A percentile compares a stretch with the other conserved stretches of the same genome.
phyloP scores from a whole-genome alignment of 2,888 invertebrate genomes.

The Artemia sp. region DNA sequence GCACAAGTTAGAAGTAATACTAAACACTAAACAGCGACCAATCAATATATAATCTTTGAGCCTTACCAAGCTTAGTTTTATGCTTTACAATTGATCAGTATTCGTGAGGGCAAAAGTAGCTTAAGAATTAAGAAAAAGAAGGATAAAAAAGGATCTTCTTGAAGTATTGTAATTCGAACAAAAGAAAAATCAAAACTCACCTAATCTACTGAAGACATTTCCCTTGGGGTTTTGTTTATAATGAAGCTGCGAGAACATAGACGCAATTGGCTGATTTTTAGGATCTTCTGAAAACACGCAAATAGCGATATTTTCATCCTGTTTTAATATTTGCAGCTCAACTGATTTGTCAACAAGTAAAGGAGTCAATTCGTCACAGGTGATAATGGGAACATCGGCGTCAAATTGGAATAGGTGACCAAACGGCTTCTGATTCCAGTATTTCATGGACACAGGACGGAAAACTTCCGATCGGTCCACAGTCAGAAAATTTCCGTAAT shows the following conservation, averaged over 20 bases:
- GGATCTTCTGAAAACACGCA: background rate
- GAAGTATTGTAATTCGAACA: too few relatives aligned
- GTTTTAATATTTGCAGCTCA: background rate
- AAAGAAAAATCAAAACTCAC: background rate
- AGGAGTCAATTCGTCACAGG: constrained; percentile 9
- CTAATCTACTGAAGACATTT: background rate
- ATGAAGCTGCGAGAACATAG: background rate
- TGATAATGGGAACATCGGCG: background rate
- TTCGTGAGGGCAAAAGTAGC: too few relatives aligned
- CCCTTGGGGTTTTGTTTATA: constrained; percentile 2
- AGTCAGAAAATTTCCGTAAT: constrained; percentile 21
- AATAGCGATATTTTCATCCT: background rate
- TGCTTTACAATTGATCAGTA: too few relatives aligned
- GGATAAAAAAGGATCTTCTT: too few relatives aligned
- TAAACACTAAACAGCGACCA: too few relatives aligned
- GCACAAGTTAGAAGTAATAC: too few relatives aligned
- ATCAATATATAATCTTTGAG: too few relatives aligned
- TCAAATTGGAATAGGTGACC: constrained; percentile 18
- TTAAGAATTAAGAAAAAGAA: too few relatives aligned
- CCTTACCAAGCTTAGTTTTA: too few relatives aligned
- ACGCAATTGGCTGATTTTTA: constrained; percentile 16
- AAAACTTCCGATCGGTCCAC: constrained; percentile 19
- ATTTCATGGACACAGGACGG: constrained; percentile 15
- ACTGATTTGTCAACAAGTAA: constrained; percentile 15
- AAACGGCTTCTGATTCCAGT: constrained; percentile 17